phyloP scores from a whole-genome alignment of 2,113 vertebrate genomes.

The Periophthalmus modestus region DNA sequence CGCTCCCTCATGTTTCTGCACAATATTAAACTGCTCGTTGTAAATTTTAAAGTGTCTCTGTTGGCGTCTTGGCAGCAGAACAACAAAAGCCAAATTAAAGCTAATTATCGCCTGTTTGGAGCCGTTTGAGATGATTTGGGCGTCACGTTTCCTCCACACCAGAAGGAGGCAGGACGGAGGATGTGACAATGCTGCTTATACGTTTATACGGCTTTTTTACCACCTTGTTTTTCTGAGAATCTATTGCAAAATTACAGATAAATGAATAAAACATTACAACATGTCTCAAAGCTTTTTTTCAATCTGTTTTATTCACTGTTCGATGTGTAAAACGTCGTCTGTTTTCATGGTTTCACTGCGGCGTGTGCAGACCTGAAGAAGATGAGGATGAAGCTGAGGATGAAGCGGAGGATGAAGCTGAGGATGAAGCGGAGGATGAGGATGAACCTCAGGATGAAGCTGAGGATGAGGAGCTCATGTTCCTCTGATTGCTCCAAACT shows the following conservation, averaged over 20 bases:
- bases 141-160: slow-evolving; percentile 66
- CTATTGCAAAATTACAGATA: slow-evolving; percentile 3
- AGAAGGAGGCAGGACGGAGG: slow-evolving; percentile 67
- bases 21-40: slow-evolving; percentile 21
- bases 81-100: slow-evolving; percentile 74
- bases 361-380: no score
- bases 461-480: no score
- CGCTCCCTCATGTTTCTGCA: neutral
- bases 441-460: no score
- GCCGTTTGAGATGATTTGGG: slow-evolving; percentile 66
- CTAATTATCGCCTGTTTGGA: slow-evolving; percentile 76
- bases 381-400: no score
- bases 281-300: no score
- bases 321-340: no score
- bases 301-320: neutral
- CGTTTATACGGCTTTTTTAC: slow-evolving; percentile 12
- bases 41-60: slow-evolving; percentile 40
- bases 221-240: slow-evolving; percentile 17
- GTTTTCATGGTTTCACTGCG: no score
- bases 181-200: slow-evolving; percentile 34
- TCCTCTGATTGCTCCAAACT: no score
- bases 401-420: no score
- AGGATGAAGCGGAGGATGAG: no score
- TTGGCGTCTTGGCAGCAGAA: slow-evolving; percentile 55
- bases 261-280: neutral